Base-by-base conservation (phyloP, 92 coral and sea anemone genomes). In the Bergia sp. region DNA sequence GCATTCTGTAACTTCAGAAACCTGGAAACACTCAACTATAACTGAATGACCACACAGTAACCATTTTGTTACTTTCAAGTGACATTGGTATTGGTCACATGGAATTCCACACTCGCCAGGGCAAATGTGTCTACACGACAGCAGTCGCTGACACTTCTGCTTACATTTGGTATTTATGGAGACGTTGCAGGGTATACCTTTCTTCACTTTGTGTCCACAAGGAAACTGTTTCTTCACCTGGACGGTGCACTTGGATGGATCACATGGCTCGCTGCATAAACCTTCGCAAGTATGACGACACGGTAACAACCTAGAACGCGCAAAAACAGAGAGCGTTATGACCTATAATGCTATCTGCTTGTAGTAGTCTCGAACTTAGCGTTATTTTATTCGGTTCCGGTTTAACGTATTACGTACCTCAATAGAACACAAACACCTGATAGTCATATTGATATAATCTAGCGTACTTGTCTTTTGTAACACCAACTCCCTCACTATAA, bases 31-130 rank as follows among this genome's bases (percentile, higher is more conserved):
- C 40, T 82, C 72, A 79, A 94, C 79, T 49, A 50, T 71, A 29
- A 90, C 66, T 55, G 66, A 77, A 87, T 95, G 98, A 49, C 94
- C 94, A 90, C 98, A 95, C 5, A 86, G 86, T 0, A 95, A 84
- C 53, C 75, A 85, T 73, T 91, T 95, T 40, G 7, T 49, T 69
- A 90, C 93, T 69, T 23, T 45, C 6, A 79, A 87, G 40, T 76
- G 39, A 58, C 98, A 95, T 42, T 88, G 89, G 64, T 75, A 87
- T 61, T 88, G 82, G 37, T 64, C 73, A 77, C 98, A 95, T 7
- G 90, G 80, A 41, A 85, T 44, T 0, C 98, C 96, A 71, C 98
- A 95, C 15, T 81, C 1, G 85, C 85, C 73, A 13, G 85, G 72
- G 44, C 85, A 81, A 58, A 36, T 12, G 11, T 81, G 85, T 58